These are phyloP conservation scores for Eupithecia dodoneata DNA, from an alignment of 2,888 invertebrate species.

Conservation along the genomic window DNA sequence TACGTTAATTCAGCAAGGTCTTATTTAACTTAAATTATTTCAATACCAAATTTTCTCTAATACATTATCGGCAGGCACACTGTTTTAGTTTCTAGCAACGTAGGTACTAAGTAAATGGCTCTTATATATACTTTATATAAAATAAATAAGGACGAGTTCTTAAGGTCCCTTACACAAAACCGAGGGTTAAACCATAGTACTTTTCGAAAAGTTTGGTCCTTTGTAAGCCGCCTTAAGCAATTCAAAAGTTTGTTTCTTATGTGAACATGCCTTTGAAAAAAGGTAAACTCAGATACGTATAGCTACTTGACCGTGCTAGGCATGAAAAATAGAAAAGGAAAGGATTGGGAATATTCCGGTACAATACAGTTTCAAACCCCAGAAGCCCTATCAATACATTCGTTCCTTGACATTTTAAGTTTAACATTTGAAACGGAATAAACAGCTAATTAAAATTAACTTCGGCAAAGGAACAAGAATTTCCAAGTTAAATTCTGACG, in stretches of 20 bases:
- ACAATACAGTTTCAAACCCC: not conserved
- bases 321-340: not conserved
- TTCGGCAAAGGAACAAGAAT: conserved; percentile 55
- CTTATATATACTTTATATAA: not conserved
- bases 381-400: conserved; percentile 12
- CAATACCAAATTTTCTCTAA: not conserved
- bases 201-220: not conserved
- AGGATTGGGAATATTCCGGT: not conserved
- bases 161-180: not conserved
- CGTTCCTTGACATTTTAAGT: not conserved
- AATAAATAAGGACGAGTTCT: not conserved
- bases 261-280: not conserved
- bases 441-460: conserved; percentile 47
- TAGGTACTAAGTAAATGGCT: not conserved
- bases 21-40: not conserved
- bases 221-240: not conserved
- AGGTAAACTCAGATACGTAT: not conserved
- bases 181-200: not conserved
- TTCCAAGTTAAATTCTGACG: conserved; percentile 56
- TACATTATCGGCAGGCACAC: not conserved
- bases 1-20: not conserved
- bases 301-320: not conserved
- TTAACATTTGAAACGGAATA: conserved; percentile 26
- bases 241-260: not conserved
- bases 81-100: not conserved